Evolutionary conservation across 1,140 invertebrate genomes (phyloP).

Genomic region (Dreissena rostriformis): DNA sequence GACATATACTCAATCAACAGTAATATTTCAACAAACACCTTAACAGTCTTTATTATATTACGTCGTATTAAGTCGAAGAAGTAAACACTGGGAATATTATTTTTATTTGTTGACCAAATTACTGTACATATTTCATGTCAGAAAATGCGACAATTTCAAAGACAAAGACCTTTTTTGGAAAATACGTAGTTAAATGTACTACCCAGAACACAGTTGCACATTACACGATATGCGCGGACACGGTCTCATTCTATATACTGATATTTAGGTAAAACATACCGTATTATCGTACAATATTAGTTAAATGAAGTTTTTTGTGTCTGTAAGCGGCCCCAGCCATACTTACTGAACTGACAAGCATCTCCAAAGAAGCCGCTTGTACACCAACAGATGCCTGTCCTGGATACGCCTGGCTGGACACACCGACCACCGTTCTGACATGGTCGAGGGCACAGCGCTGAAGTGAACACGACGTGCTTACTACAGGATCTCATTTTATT

Average conservation of each 20-base stretch:
- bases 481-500: too few species aligned
- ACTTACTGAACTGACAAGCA: slow-evolving; percentile 86
- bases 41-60: too few species aligned
- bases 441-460: slow-evolving; percentile 71
- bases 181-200: background rate
- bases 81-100: background rate
- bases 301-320: background rate
- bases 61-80: background rate
- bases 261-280: too few species aligned
- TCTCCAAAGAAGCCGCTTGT: slow-evolving; percentile 73
- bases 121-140: too few species aligned
- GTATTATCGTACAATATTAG: too few species aligned
- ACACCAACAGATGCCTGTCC: slow-evolving; percentile 74
- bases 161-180: background rate
- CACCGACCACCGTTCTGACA: slow-evolving; percentile 76
- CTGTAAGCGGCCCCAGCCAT: background rate
- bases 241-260: too few species aligned
- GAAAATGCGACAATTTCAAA: background rate
- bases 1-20: too few species aligned
- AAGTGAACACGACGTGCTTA: slow-evolving; percentile 7
- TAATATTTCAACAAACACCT: too few species aligned
- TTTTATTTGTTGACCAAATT: background rate
- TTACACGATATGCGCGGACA: background rate
- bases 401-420: slow-evolving; percentile 48
- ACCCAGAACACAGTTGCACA: background rate